These are phyloP conservation scores for Hoplias malabaricus DNA, from an alignment of 2,113 vertebrate species.

Conservation along the genomic window DNA sequence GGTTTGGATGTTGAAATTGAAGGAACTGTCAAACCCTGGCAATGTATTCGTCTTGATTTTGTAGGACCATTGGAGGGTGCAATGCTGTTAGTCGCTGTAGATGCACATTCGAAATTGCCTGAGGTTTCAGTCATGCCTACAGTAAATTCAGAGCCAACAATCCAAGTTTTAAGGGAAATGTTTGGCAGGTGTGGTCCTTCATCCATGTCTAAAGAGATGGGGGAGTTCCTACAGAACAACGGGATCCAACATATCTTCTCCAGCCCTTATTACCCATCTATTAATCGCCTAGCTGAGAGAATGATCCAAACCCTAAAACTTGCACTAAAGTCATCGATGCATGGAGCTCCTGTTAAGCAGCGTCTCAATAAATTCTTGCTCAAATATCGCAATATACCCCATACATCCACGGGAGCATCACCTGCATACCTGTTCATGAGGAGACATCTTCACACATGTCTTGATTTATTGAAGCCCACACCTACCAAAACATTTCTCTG, in stretches of 20 bases:
- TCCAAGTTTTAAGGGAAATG: too few species aligned
- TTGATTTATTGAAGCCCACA: not conserved
- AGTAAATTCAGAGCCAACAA: too few species aligned
- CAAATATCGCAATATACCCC: not conserved
- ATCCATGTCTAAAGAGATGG: not conserved
- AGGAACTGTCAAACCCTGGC: too few species aligned
- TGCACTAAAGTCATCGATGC: not conserved
- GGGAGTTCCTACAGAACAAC: not conserved
- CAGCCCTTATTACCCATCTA: not conserved
- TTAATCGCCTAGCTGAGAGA: not conserved
- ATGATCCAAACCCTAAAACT: not conserved
- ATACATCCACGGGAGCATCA: not conserved
- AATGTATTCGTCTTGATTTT: too few species aligned
- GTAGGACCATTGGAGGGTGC: too few species aligned
- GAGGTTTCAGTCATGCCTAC: too few species aligned
- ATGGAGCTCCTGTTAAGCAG: not conserved
- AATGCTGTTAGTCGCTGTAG: too few species aligned
- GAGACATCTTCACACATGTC: not conserved
- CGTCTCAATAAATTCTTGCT: not conserved
- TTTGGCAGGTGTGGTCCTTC: too few species aligned
- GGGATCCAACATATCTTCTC: not conserved
- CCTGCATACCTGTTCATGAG: not conserved
- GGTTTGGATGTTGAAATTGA: too few species aligned
- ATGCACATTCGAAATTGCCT: too few species aligned
- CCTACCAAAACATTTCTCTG: not conserved